Conservation (phyloP, 2,113 vertebrate species). For the Oreocharis arfaki region DNA sequence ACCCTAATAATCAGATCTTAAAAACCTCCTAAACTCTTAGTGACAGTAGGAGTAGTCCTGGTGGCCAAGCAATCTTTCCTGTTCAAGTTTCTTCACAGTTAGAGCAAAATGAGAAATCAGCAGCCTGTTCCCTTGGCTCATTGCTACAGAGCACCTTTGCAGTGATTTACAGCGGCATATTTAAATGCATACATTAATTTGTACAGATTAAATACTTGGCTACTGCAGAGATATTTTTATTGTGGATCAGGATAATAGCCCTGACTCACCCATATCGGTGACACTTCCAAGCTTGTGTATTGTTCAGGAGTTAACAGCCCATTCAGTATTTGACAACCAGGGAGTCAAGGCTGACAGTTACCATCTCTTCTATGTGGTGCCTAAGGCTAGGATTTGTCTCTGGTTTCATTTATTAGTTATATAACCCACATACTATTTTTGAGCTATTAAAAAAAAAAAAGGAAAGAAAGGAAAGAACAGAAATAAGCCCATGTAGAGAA, state of each 20-base stretch:
- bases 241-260: neutral
- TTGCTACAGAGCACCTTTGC: neutral
- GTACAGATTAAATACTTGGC: neutral
- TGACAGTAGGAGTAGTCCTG: neutral
- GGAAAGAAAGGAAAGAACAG: neutral
- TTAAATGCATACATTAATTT: neutral
- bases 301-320: conserved; percentile 7
- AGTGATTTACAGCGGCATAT: neutral
- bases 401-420: conserved; percentile 50
- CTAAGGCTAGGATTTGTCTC: conserved; percentile 41
- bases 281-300: conserved; percentile 16
- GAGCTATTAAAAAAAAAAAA: neutral
- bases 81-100: neutral
- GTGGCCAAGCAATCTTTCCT: neutral
- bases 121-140: neutral
- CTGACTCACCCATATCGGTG: neutral
- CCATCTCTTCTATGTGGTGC: neutral
- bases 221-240: neutral
- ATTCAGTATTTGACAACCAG: neutral
- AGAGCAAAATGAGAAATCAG: neutral
- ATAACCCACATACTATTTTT: conserved; percentile 37
- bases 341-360: conserved; percentile 29
- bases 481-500: neutral
- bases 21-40: neutral
- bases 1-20: too few species aligned